Base-by-base conservation (phyloP, 2,888 invertebrate species). In the Kryphioiulus occultus region DNA sequence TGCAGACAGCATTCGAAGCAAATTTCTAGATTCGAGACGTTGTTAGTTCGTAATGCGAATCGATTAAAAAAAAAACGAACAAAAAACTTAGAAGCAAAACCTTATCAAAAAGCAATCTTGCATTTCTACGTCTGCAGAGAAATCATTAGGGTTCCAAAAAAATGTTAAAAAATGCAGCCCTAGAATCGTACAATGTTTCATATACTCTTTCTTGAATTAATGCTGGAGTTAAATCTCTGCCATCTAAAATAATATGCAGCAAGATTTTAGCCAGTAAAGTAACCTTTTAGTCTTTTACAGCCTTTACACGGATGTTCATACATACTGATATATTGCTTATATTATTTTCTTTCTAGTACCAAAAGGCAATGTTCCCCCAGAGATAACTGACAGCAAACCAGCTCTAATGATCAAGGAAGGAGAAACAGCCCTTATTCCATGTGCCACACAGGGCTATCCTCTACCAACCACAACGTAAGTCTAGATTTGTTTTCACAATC, bases 371-470 rank as follows among this genome's bases (percentile, higher is more conserved):
- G 88, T 88, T 12, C 88, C 59, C 26, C 88, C 88, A 19, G 86
- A 86, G 30, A 78, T 88, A 47, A 82, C 85, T 15, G 83, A 88
- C 35, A 88, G 68, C 30, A 88, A 86, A 39, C 68, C 86, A 39
- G 44, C 47, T 19, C n/a, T 88, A 32, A 47, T 82, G 35, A 82
- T 86, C 15, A 88, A 86, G 35, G 88, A 88, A 83, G 88, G 88
- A 4, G 86, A 82, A 42, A 86, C 86, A 7, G 83, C 82, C 39
- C 39, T 88, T 26, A 88, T 88, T 42, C 88, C 88, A 32, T 88
- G 88, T 47, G 88, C 88, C 86, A 88, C 88, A 32, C 88, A 88
- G 83, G 88, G 88, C 17, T 86, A 86, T 83, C 88, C 88, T 30
- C 42, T 88, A 47, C 88, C 88, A 86, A 86, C 82, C 22, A 82